Percentiles rank a stretch among this genome's conserved stretches.
These are phyloP conservation scores for Tetramorium parvispinum DNA, from an alignment of 1,140 invertebrate species.

Conservation along the genomic window DNA sequence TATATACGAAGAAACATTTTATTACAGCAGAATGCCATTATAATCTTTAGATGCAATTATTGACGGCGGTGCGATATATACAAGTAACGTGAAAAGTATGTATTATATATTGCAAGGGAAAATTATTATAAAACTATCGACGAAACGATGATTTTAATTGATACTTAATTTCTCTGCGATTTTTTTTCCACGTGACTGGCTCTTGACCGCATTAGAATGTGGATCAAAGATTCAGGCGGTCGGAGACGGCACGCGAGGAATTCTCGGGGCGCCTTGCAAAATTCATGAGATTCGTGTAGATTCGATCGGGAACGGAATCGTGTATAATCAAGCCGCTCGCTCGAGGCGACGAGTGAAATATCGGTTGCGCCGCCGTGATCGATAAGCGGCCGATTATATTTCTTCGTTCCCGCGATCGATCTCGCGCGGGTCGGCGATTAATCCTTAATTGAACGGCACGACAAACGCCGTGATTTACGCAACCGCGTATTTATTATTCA, in stretches of 20 bases:
- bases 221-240: constrained; percentile 15
- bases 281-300: constrained; percentile 63
- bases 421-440: neutral
- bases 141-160: neutral
- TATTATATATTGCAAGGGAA: neutral
- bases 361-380: constrained; percentile 10
- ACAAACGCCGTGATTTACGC: neutral
- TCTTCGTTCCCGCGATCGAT: neutral
- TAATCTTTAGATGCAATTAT: neutral
- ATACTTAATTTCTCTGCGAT: neutral
- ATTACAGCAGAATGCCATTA: neutral
- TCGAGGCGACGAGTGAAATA: constrained; percentile 45
- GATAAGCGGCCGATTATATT: constrained; percentile 28
- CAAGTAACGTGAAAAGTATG: neutral
- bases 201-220: constrained; percentile 47
- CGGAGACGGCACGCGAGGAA: neutral
- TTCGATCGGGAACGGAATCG: constrained; percentile 29
- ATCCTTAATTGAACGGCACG: constrained; percentile 3
- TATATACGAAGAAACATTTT: neutral
- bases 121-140: neutral
- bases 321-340: constrained; percentile 30
- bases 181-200: neutral
- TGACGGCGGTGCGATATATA: neutral
- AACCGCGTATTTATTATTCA: constrained; percentile 33
- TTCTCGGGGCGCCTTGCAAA: constrained; percentile 60